Base-by-base conservation (phyloP, 2,113 vertebrate genomes). In the Lophius piscatorius region DNA sequence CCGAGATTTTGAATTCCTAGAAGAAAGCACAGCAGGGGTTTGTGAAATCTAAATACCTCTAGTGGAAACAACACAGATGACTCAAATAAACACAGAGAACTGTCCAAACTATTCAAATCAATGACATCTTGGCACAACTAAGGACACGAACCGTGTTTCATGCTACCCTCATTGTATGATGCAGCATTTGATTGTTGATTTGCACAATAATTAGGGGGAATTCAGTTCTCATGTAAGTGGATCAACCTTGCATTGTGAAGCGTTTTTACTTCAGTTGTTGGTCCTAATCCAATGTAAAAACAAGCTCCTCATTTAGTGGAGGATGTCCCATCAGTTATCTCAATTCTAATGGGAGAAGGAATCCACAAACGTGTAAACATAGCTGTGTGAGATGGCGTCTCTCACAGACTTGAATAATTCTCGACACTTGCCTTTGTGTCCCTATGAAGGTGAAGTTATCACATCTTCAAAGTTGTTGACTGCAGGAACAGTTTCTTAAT, bases 371-470 rank as follows among this genome's bases (percentile, higher is more conserved):
- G 16, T 56, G 26, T 63, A 50, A 49, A 49, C 57, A 17, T 38
- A n/a, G 46, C 63, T 31, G 21, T 36, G 33, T 42, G 46, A 78
- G 39, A 23, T 41, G 42, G 40, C 78, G 85, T 83, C 40, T 47
- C 1, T 38, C 67, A 63, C 44, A 70, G 54, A 81, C 70, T 65
- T 63, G 70, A 76, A 36, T 83, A 66, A 69, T 13, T 9, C 59
- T 35, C 1, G 13, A 18, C n/a, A n/a, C n/a, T n/a, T 60, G 17
- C n/a, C 18, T 67, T 13, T 59, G 34, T 36, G 22, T 57, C 50
- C 18, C 23, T 51, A 9, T 55, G 46, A 38, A 56, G 24, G 21
- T 33, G 52, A 70, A 51, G 69, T 51, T 67, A 54, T 64, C 36
- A 42, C 58, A 44, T 50, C 17, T 8, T 69, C 11, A 38, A 17